Evolutionary conservation across 2,797 vertebrate species (phyloP).

Genomic region (Lagodon rhomboides): DNA sequence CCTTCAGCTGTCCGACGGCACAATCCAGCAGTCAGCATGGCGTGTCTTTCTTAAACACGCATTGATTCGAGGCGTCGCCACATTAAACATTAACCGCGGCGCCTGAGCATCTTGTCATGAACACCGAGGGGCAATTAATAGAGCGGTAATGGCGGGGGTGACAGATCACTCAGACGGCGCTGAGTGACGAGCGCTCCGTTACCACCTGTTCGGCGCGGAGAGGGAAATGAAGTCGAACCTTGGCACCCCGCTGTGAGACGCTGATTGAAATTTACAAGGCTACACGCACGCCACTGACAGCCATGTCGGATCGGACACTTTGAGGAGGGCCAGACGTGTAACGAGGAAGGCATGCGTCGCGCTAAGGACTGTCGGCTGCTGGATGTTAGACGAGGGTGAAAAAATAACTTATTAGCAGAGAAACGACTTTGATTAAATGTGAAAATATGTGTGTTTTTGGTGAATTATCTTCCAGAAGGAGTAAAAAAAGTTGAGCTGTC

Average conservation of each 20-base stretch:
- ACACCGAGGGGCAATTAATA: slow-evolving; percentile 79
- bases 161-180: slow-evolving; percentile 69
- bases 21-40: slow-evolving; percentile 60
- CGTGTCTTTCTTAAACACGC: slow-evolving; percentile 74
- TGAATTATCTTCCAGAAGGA: not conserved
- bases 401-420: slow-evolving; percentile 23
- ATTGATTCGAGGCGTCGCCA: slow-evolving; percentile 79
- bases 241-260: slow-evolving; percentile 78
- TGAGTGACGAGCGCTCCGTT: slow-evolving; percentile 71
- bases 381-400: not conserved
- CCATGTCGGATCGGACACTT: slow-evolving; percentile 58
- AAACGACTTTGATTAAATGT: not conserved
- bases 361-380: slow-evolving; percentile 21
- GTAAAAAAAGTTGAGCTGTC: no score
- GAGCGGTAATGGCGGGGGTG: slow-evolving; percentile 71
- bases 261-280: slow-evolving; percentile 82
- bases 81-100: slow-evolving; percentile 82
- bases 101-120: slow-evolving; percentile 65
- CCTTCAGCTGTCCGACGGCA: slow-evolving; percentile 29
- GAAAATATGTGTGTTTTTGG: not conserved
- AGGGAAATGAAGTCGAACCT: slow-evolving; percentile 73
- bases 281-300: slow-evolving; percentile 73
- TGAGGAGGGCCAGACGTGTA: slow-evolving; percentile 59
- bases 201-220: slow-evolving; percentile 77
- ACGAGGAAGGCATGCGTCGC: slow-evolving; percentile 32